These are phyloP conservation scores for Formicarius rufipectus DNA, from an alignment of 2,113 vertebrate species.

Conservation along the genomic window DNA sequence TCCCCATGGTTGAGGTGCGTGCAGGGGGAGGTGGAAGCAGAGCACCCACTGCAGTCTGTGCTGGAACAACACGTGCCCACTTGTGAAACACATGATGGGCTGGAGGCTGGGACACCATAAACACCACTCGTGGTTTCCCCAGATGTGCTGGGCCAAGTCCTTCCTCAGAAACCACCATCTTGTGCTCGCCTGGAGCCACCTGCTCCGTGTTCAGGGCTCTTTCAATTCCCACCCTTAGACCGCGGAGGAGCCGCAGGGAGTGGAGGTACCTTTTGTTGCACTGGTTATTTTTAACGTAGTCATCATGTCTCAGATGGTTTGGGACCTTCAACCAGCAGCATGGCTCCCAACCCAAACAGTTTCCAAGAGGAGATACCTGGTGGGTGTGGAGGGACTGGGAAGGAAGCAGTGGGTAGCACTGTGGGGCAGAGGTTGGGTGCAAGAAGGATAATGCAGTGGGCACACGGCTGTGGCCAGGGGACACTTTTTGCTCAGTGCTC, in stretches of 20 bases:
- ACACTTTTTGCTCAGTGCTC: background rate
- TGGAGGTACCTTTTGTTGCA: background rate
- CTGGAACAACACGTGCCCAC: background rate
- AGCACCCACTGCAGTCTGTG: accelerated
- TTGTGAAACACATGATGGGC: background rate
- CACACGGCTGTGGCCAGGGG: accelerated
- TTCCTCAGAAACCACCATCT: slow-evolving; percentile 45
- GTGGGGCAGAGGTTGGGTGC: background rate
- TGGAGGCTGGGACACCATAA: background rate
- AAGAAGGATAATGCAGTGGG: accelerated
- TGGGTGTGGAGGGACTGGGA: background rate
- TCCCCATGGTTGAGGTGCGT: accelerated
- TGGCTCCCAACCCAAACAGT: accelerated
- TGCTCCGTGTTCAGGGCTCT: background rate
- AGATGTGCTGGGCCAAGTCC: slow-evolving; percentile 3
- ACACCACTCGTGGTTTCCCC: background rate
- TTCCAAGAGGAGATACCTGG: background rate
- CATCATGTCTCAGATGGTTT: accelerated
- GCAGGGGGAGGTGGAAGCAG: background rate
- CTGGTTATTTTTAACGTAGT: background rate
- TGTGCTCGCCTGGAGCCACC: background rate
- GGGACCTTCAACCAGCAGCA: background rate
- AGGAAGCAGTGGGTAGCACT: accelerated
- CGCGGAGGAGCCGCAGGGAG: background rate
- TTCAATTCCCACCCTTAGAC: slow-evolving; percentile 40